A percentile compares a stretch with the other conserved stretches of the same genome.
phyloP scores from a whole-genome alignment of 1,140 invertebrate genomes.

The Macrocentrus cingulum region DNA sequence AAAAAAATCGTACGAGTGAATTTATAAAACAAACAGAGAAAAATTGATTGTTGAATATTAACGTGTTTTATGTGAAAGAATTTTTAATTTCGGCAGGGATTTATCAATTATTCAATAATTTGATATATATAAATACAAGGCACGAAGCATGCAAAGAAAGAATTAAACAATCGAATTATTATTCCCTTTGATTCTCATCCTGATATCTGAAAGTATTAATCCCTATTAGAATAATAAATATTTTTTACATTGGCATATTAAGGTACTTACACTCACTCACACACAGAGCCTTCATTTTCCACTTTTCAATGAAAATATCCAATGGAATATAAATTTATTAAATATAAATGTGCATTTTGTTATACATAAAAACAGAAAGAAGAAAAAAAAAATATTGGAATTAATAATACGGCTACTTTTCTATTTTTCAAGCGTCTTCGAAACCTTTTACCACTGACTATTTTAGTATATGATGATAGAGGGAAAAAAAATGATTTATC shows the following conservation, averaged over 20 bases:
- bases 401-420: too few relatives aligned
- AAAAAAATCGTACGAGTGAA: background rate
- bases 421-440: too few relatives aligned
- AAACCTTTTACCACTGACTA: too few relatives aligned
- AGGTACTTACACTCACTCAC: background rate
- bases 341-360: too few relatives aligned
- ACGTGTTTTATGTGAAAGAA: constrained; percentile 2
- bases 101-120: constrained; percentile 18
- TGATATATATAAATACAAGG: constrained; percentile 24
- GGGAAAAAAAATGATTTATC: too few relatives aligned
- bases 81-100: constrained; percentile 15
- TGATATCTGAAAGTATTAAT: constrained; percentile 3
- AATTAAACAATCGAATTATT: constrained; percentile 10
- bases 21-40: background rate
- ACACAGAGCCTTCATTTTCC: too few relatives aligned
- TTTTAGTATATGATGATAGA: too few relatives aligned
- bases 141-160: constrained; percentile 11
- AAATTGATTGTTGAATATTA: background rate
- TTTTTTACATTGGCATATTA: background rate
- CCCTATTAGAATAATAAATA: background rate
- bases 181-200: constrained; percentile 8
- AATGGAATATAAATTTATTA: too few relatives aligned
- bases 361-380: too few relatives aligned
- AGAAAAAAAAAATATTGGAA: too few relatives aligned
- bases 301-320: too few relatives aligned